phyloP scores from a whole-genome alignment of 2,797 vertebrate species.

The Remorina albescens region DNA sequence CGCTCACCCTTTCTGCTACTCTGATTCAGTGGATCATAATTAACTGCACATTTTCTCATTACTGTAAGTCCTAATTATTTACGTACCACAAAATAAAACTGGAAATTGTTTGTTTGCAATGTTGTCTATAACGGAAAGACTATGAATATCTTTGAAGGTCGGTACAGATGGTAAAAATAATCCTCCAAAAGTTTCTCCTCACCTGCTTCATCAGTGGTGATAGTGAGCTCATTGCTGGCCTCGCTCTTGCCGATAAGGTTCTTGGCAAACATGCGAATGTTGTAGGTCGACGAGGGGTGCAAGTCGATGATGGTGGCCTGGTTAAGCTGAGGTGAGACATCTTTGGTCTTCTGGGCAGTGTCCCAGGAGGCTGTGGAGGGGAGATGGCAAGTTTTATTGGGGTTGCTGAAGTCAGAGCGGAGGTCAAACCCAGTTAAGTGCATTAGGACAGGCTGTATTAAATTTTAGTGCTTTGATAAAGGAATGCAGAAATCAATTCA shows the following conservation, averaged over 20 bases:
- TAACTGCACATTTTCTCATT: background rate
- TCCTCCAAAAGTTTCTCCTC: background rate
- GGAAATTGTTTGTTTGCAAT: background rate
- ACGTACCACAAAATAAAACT: background rate
- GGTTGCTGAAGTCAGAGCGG: slow-evolving; percentile 47
- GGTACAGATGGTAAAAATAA: background rate
- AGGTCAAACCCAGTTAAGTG: slow-evolving; percentile 61
- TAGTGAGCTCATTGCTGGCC: slow-evolving; percentile 98
- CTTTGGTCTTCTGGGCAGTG: slow-evolving; percentile 98
- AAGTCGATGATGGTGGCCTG: slow-evolving; percentile 99
- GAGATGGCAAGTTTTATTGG: slow-evolving; percentile 57
- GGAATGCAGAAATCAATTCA: slow-evolving; percentile 36
- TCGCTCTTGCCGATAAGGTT: slow-evolving; percentile 98
- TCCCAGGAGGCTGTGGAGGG: slow-evolving; percentile 92
- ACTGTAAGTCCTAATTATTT: background rate
- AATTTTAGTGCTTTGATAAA: slow-evolving; percentile 34
- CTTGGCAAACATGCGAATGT: slow-evolving; percentile 99
- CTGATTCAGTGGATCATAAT: background rate
- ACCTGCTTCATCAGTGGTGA: slow-evolving; percentile 99
- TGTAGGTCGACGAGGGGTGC: slow-evolving; percentile 98
- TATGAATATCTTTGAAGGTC: background rate
- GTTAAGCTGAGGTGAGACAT: slow-evolving; percentile 98
- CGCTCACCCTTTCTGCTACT: background rate
- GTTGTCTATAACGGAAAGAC: background rate
- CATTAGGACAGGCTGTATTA: slow-evolving; percentile 44